These are phyloP conservation scores for Neogobius melanostomus DNA, from an alignment of 2,113 vertebrate genomes.

Conservation along the genomic window DNA sequence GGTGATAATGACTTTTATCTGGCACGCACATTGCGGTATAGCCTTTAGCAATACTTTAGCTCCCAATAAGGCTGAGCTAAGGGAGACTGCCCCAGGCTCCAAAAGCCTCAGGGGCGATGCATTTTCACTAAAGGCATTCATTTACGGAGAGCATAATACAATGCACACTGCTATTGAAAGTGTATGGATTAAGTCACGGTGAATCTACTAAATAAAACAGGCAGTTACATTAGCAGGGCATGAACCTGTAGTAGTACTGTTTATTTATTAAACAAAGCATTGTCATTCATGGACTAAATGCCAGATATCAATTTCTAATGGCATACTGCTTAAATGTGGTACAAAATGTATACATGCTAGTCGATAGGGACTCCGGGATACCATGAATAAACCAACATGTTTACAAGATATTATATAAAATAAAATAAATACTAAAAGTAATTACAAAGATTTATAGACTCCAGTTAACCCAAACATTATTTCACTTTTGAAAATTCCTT, in stretches of 20 bases:
- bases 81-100: neutral
- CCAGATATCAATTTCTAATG: neutral
- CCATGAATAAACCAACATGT: neutral
- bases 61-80: neutral
- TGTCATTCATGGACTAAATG: neutral
- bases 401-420: neutral
- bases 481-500: too few relatives aligned
- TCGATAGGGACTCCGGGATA: neutral
- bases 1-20: conserved; percentile 4
- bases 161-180: neutral
- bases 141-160: neutral
- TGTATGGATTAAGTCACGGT: neutral
- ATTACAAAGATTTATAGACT: too few relatives aligned
- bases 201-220: neutral
- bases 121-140: neutral
- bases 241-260: neutral
- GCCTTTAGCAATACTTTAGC: conserved; percentile 8
- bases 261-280: neutral
- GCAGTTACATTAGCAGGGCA: neutral
- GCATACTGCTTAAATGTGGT: neutral
- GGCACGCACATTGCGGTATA: neutral
- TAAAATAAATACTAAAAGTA: neutral
- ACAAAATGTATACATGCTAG: neutral
- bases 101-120: neutral
- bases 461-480: too few relatives aligned